Evolutionary conservation across 2,888 invertebrate genomes (phyloP).

Genomic region (Conops quadrifasciatus): DNA sequence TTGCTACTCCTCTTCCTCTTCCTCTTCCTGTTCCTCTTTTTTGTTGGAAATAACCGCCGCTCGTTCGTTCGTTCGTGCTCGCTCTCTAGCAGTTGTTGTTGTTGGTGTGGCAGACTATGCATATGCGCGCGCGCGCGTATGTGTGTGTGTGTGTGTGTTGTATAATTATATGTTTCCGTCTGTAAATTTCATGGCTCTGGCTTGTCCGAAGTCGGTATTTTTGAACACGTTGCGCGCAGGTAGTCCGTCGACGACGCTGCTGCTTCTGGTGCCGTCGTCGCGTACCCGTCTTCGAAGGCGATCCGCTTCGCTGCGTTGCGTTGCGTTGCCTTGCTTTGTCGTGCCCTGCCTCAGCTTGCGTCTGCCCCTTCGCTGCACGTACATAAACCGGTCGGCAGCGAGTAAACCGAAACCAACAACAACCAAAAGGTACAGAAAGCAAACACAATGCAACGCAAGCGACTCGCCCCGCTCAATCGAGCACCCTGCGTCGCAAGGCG

Average conservation of each 20-base stretch:
- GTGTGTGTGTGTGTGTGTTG: constrained; percentile 38
- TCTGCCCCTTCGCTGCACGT: too few species aligned
- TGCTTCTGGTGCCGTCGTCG: neutral
- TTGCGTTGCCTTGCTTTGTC: neutral
- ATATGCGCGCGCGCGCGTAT: constrained; percentile 27
- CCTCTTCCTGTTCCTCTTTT: constrained; percentile 8
- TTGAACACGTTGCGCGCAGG: constrained; percentile 44
- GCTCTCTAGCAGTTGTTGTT: too few species aligned
- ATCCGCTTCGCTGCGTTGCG: neutral
- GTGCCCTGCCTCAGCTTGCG: too few species aligned
- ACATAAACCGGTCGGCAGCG: neutral
- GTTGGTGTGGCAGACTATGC: constrained; percentile 24
- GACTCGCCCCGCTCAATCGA: neutral
- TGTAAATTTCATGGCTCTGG: constrained; percentile 43
- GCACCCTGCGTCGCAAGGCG: neutral
- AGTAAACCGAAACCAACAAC: neutral
- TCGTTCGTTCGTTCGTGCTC: constrained; percentile 18
- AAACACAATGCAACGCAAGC: neutral
- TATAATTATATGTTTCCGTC: constrained; percentile 48
- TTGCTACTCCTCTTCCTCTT: constrained; percentile 36
- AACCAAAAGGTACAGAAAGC: neutral
- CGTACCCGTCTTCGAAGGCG: constrained; percentile 18
- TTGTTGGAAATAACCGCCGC: constrained; percentile 32
- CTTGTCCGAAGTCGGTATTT: constrained; percentile 29
- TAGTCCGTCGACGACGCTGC: constrained; percentile 34